Percentiles rank a stretch among this genome's conserved stretches.
Evolutionary conservation across 2,113 vertebrate species (phyloP).

Genomic region (Barbus barbus): DNA sequence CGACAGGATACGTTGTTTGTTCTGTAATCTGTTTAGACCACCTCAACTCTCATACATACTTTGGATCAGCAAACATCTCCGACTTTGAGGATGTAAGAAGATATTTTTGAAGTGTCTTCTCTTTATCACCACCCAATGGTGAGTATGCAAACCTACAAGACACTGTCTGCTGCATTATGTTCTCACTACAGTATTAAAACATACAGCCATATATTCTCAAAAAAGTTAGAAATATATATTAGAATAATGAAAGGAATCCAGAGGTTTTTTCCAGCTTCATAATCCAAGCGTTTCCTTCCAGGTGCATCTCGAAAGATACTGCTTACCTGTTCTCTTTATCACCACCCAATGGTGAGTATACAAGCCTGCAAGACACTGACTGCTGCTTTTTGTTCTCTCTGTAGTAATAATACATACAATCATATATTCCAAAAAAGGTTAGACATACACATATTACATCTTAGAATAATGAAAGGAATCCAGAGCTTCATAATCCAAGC

Average conservation of each 20-base stretch:
- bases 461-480: neutral
- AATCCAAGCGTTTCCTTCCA: neutral
- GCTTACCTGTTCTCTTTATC: neutral
- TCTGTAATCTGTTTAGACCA: neutral
- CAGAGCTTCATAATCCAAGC: neutral
- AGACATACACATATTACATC: neutral
- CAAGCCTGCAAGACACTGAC: no score
- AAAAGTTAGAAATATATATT: neutral
- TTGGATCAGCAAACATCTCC: neutral
- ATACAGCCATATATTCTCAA: neutral
- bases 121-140: constrained; percentile 68
- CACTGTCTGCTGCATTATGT: neutral
- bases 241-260: neutral
- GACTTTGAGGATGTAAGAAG: neutral
- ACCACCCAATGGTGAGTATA: no score
- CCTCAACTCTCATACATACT: neutral
- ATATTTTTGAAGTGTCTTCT: constrained; percentile 14
- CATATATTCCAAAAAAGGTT: neutral
- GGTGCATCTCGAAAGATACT: neutral
- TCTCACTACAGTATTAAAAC: neutral
- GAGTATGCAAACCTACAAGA: constrained; percentile 68
- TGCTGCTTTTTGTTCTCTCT: no score
- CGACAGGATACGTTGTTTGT: neutral
- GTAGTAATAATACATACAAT: no score
- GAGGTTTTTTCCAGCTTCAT: neutral